phyloP scores from a whole-genome alignment of 1,140 invertebrate species.

The Alviniconcha marisindica region DNA sequence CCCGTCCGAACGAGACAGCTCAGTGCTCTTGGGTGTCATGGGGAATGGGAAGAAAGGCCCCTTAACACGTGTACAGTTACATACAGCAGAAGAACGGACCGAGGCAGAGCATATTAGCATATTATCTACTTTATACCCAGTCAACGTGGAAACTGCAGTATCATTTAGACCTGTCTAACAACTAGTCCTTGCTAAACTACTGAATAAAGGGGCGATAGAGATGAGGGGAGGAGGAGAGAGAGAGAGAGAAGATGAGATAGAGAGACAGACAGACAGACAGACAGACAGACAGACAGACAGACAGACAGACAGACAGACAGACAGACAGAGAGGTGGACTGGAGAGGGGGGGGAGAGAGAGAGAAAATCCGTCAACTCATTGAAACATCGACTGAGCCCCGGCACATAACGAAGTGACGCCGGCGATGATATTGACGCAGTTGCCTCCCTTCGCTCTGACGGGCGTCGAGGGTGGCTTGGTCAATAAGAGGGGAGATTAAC shows the following conservation, averaged over 20 bases:
- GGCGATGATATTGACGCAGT: constrained; percentile 27
- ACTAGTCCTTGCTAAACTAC: neutral
- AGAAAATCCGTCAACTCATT: neutral
- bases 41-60: too few species aligned
- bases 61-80: too few species aligned
- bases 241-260: neutral
- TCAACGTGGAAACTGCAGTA: too few species aligned
- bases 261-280: neutral
- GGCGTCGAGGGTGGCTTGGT: constrained; percentile 20
- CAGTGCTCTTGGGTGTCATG: too few species aligned
- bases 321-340: neutral
- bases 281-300: neutral
- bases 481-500: constrained; percentile 37
- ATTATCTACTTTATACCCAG: too few species aligned
- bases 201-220: neutral
- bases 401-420: constrained; percentile 18
- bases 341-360: too few species aligned
- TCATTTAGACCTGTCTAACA: too few species aligned
- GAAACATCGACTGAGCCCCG: constrained; percentile 10
- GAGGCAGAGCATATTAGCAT: too few species aligned
- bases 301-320: neutral
- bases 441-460: constrained; percentile 4
- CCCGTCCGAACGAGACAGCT: too few species aligned
- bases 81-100: too few species aligned
- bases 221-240: neutral